Evolutionary conservation across 2,113 vertebrate genomes (phyloP).

Genomic region (Prietella phreatophila): DNA sequence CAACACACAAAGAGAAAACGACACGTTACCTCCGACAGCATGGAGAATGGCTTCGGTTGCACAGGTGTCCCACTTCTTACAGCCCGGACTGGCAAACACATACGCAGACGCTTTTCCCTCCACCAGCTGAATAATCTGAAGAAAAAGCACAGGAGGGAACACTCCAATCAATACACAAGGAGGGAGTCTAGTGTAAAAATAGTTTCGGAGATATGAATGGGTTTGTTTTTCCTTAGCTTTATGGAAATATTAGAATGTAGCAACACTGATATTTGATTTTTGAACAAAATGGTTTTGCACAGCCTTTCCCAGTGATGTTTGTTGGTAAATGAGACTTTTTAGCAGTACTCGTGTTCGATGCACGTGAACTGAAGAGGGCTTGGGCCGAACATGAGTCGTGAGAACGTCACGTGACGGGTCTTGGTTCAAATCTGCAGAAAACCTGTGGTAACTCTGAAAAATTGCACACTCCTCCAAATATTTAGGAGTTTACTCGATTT

Average conservation of each 20-base stretch:
- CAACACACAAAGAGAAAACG: background rate
- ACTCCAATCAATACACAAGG: background rate
- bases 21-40: slow-evolving; percentile 85
- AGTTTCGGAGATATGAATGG: background rate
- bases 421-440: no score
- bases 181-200: background rate
- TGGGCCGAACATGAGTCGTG: no score
- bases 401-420: no score
- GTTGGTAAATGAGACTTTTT: no score
- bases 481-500: no score
- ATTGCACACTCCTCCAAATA: no score
- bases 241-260: background rate
- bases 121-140: slow-evolving; percentile 90
- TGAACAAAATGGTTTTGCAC: no score
- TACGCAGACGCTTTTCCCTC: slow-evolving; percentile 96
- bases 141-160: background rate
- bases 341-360: no score
- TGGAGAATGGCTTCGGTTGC: slow-evolving; percentile 92
- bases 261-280: background rate
- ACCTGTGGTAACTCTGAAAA: no score
- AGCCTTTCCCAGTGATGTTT: no score
- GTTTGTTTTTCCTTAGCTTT: background rate
- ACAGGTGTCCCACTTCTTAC: slow-evolving; percentile 98
- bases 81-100: slow-evolving; percentile 93
- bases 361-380: no score